phyloP scores from a whole-genome alignment of 2,888 invertebrate genomes.

The Lepidonotus clava region DNA sequence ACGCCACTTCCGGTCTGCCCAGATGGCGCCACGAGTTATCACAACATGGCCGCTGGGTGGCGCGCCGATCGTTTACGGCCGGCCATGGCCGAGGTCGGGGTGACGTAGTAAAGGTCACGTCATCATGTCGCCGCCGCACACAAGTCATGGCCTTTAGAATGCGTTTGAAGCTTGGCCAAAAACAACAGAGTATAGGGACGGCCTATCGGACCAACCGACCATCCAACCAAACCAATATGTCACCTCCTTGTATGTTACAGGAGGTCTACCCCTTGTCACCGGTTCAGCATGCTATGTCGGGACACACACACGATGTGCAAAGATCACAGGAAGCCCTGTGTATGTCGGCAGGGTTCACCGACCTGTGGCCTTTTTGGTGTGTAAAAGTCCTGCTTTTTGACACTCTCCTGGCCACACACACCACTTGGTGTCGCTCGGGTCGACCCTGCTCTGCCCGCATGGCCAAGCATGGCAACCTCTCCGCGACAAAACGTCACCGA shows the following conservation, averaged over 20 bases:
- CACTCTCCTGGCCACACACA: neutral
- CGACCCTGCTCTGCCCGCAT: neutral
- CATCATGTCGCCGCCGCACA: slow-evolving; percentile 5
- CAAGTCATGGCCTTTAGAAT: slow-evolving; percentile 19
- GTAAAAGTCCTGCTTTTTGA: slow-evolving; percentile 16
- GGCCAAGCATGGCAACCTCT: slow-evolving; percentile 19
- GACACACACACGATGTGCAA: slow-evolving; percentile 9
- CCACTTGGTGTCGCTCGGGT: neutral
- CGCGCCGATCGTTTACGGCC: neutral
- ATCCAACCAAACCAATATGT: too few relatives aligned
- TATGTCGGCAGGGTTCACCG: neutral
- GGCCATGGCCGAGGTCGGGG: neutral
- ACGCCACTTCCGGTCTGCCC: slow-evolving; percentile 12
- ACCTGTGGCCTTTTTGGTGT: neutral
- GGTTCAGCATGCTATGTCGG: neutral
- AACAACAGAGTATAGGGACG: neutral
- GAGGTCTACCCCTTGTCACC: neutral
- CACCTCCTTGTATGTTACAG: too few relatives aligned
- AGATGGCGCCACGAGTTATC: slow-evolving; percentile 24
- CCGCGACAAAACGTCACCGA: too few relatives aligned
- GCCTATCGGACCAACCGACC: too few relatives aligned
- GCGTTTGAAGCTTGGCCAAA: neutral
- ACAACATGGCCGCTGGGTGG: neutral
- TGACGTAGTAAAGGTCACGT: slow-evolving; percentile 7
- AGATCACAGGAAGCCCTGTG: neutral